Percentiles rank a stretch among this genome's conserved stretches.
These are phyloP conservation scores for Caenorhabditis wallacei DNA, from an alignment of 2,888 invertebrate species.

Conservation along the genomic window DNA sequence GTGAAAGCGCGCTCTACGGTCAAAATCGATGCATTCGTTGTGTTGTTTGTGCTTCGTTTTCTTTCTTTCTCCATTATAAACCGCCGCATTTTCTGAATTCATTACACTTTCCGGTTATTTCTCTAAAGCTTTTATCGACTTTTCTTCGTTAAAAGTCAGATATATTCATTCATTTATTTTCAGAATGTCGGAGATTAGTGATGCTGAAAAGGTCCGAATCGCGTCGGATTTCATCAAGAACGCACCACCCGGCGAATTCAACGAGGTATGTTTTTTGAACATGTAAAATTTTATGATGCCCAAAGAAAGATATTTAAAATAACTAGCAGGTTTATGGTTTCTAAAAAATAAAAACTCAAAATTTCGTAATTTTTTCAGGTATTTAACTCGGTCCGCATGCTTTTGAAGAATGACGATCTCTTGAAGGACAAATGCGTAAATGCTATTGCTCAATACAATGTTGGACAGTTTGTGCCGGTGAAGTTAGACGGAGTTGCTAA, in stretches of 20 bases:
- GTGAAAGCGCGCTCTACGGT: constrained; percentile 51
- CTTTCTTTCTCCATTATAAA: constrained; percentile 6
- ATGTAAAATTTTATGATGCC: neutral
- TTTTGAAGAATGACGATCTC: constrained; percentile 94
- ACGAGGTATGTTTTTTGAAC: constrained; percentile 87
- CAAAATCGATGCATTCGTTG: constrained; percentile 62
- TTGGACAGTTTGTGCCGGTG: constrained; percentile 98
- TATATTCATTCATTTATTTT: neutral
- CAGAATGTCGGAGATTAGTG: constrained; percentile 68
- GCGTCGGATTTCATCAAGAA: constrained; percentile 95
- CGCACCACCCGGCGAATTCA: constrained; percentile 99
- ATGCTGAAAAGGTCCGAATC: constrained; percentile 78
- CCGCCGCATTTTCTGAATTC: constrained; percentile 28
- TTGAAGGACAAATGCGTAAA: constrained; percentile 88
- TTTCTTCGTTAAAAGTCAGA: neutral
- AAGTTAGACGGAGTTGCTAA: constrained; percentile 93
- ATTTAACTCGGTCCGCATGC: constrained; percentile 84
- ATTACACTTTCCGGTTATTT: neutral
- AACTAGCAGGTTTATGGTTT: no score
- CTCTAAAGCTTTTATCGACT: neutral
- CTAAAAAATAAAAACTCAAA: no score
- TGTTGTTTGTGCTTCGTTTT: constrained; percentile 38
- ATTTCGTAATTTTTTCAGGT: constrained; percentile 62
- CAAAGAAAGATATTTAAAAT: no score
- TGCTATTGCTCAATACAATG: constrained; percentile 98